Evolutionary conservation across 2,113 vertebrate genomes (phyloP).

Genomic region (Syrmaticus mikado): DNA sequence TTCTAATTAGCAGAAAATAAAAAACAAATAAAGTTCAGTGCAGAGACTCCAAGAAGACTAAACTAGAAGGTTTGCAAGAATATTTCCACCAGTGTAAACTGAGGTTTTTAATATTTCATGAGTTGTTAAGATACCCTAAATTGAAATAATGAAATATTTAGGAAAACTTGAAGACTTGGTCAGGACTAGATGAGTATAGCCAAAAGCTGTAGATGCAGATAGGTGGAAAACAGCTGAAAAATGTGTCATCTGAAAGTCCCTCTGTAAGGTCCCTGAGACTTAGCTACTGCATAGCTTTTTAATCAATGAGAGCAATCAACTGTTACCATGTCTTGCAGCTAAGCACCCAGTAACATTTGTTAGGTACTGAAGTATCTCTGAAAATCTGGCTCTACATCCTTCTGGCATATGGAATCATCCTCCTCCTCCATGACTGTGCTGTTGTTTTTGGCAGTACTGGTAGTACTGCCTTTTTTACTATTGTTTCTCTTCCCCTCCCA

Average conservation of each 20-base stretch:
- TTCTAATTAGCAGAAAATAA: neutral
- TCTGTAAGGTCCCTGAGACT: neutral
- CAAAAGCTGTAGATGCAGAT: neutral
- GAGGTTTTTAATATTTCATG: neutral
- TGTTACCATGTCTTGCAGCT: slow-evolving; percentile 34
- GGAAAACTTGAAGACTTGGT: neutral
- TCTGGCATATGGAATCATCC: slow-evolving; percentile 34
- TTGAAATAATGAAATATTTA: neutral
- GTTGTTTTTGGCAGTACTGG: slow-evolving; percentile 24
- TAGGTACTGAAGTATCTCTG: slow-evolving; percentile 26
- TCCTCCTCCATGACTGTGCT: neutral
- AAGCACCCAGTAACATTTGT: neutral
- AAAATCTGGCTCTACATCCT: slow-evolving; percentile 18
- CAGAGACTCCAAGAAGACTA: neutral
- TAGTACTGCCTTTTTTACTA: slow-evolving; percentile 15
- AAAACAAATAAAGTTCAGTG: neutral
- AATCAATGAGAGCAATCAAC: neutral
- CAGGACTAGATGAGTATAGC: neutral
- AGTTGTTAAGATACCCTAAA: neutral
- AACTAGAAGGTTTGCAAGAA: neutral
- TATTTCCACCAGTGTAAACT: neutral
- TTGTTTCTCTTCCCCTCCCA: neutral
- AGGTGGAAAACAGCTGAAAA: neutral
- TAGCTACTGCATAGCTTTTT: neutral
- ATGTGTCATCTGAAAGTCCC: neutral